These are phyloP conservation scores for Ochotona curzoniae DNA, from an alignment of 2,113 vertebrate genomes.

Conservation along the genomic window DNA sequence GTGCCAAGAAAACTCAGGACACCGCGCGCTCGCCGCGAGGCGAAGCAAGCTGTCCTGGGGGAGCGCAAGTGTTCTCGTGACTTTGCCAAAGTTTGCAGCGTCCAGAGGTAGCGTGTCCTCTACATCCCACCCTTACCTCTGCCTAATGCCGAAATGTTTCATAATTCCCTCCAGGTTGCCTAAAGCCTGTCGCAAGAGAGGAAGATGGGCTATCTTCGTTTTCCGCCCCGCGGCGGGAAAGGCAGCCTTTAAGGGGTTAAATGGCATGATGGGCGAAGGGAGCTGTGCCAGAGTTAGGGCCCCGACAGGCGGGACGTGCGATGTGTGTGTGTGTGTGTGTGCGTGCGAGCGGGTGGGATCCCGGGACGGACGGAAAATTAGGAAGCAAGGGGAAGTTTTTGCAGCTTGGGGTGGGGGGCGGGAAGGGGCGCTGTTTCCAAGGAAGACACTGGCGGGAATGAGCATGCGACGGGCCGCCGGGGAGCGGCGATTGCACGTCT, in stretches of 20 bases:
- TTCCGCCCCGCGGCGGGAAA: neutral
- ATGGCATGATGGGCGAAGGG: neutral
- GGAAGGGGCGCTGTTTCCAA: neutral
- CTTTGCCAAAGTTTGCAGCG: constrained; percentile 41
- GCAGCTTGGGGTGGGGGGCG: neutral
- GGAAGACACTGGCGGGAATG: neutral
- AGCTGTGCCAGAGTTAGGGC: neutral
- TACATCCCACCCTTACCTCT: neutral
- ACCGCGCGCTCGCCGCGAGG: constrained; percentile 22
- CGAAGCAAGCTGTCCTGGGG: constrained; percentile 16
- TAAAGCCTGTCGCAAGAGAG: neutral
- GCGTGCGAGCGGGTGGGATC: neutral
- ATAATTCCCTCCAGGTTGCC: neutral
- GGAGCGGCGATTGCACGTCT: neutral
- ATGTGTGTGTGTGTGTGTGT: no score
- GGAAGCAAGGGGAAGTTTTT: constrained; percentile 21
- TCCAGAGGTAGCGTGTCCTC: neutral
- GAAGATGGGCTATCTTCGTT: neutral
- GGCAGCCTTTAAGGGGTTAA: constrained; percentile 24
- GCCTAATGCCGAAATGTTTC: constrained; percentile 37
- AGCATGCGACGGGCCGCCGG: neutral
- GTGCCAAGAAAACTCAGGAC: constrained; percentile 47
- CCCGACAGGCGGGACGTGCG: neutral
- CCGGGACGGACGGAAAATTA: constrained; percentile 46
- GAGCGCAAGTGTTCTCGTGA: constrained; percentile 47